phyloP scores from a whole-genome alignment of 2,113 vertebrate species.

The Strigops habroptila region DNA sequence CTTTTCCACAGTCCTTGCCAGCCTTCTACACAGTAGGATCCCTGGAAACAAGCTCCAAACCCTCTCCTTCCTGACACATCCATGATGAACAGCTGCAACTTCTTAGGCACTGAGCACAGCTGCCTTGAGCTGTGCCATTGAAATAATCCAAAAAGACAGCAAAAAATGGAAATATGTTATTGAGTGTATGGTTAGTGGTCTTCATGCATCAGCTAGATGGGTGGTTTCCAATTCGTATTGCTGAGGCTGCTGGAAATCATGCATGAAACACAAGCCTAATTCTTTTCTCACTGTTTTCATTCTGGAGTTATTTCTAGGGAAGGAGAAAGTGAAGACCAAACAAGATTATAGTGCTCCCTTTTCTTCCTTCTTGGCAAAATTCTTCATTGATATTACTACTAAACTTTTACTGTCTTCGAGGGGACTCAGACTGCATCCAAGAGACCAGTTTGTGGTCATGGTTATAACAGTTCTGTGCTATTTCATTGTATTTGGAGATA shows the following conservation, averaged over 20 bases:
- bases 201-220: conserved; percentile 38
- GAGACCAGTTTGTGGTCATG: background rate
- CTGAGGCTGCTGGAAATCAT: conserved; percentile 34
- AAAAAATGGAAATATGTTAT: conserved; percentile 29
- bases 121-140: conserved; percentile 54
- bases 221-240: conserved; percentile 17
- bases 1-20: conserved; percentile 71
- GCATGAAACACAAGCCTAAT: background rate
- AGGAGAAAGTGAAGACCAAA: background rate
- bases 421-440: background rate
- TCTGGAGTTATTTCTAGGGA: background rate
- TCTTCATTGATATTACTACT: background rate
- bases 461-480: background rate
- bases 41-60: conserved; percentile 58
- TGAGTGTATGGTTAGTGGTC: conserved; percentile 44
- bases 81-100: conserved; percentile 72
- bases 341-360: background rate
- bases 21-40: conserved; percentile 70
- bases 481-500: background rate
- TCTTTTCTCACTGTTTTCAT: background rate
- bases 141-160: conserved; percentile 57
- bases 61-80: conserved; percentile 64
- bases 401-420: background rate
- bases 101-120: conserved; percentile 62
- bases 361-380: background rate